Base-by-base conservation (phyloP, 2,113 vertebrate species). In the Antennarius striatus region DNA sequence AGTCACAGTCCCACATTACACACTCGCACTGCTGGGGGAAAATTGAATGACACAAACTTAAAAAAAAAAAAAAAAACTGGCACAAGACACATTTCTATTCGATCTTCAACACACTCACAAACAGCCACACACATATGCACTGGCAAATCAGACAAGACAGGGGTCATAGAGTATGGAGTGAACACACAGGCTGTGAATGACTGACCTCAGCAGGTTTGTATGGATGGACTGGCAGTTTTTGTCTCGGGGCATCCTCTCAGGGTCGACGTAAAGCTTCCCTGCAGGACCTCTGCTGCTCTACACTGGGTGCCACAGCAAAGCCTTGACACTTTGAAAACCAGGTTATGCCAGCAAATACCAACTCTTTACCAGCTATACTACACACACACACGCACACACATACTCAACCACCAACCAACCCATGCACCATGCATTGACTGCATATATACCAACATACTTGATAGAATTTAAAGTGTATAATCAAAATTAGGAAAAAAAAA, bases 311-410 rank as follows among this genome's bases (percentile, higher is more conserved):
- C 82, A 83, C 80, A 81, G 79, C 75, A 84, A 77, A 82, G 86
- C 80, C 84, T 85, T 86, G 75, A 84, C 77, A 80, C 75, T 82
- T 87, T 81, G 73, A 82, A 79, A 87, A 86, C 77, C 82, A 89
- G 89, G 86, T 89, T 82, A 88, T 72, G 77, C 84, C 80, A 88
- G 86, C 79, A 88, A 88, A 75, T 89, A 74, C 82, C 88, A 79
- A 81, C 77, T 88, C 59, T 77, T 75, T 89, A 91, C 89, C 88
- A 90, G 88, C 90, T 87, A 75, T 71, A 81, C 69, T 77, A 67
- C 51, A 58, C 46, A 56, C 58, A 56, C 52, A 49, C 49, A 67
- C 51, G 54, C 46, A 56, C 58, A 56, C 52, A 49, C 49, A n/a
- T 39, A n/a, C 72, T 63, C 63, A 52, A 56, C 32, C 16, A 46